phyloP scores from a whole-genome alignment of 64 coral and sea anemone genomes.

The Astreopora myriophthalma region DNA sequence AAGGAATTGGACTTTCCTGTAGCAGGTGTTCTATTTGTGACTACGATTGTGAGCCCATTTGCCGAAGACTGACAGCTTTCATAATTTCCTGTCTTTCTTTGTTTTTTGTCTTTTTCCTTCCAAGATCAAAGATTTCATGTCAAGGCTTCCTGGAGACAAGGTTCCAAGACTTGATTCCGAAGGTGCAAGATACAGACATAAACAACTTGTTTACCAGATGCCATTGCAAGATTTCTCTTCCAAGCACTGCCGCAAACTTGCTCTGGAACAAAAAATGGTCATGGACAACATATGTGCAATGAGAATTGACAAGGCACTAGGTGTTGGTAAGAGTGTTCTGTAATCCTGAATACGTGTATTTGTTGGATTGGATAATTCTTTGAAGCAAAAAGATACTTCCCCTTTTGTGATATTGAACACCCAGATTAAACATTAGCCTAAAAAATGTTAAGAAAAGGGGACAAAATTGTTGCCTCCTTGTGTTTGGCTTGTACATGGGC shows the following conservation, averaged over 20 bases:
- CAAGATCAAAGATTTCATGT: slow-evolving; percentile 87
- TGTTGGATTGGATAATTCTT: too few species aligned
- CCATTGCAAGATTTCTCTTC: slow-evolving; percentile 95
- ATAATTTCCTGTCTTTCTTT: not conserved
- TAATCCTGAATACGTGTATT: too few species aligned
- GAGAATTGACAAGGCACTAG: slow-evolving; percentile 69
- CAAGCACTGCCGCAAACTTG: slow-evolving; percentile 85
- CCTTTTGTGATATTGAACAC: too few species aligned
- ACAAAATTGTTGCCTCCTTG: too few species aligned
- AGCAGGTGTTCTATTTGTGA: too few species aligned
- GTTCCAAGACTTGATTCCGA: slow-evolving; percentile 73
- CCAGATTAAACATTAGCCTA: too few species aligned
- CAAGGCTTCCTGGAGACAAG: slow-evolving; percentile 64
- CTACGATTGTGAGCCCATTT: too few species aligned
- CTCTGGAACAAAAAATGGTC: slow-evolving; percentile 90
- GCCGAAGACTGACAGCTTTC: not conserved
- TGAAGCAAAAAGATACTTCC: too few species aligned
- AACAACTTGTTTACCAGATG: slow-evolving; percentile 82
- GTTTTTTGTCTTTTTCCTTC: not conserved
- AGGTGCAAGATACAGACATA: slow-evolving; percentile 66
- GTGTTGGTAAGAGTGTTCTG: slow-evolving; percentile 76
- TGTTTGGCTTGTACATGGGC: too few species aligned
- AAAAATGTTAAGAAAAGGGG: too few species aligned
- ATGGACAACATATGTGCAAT: slow-evolving; percentile 83
- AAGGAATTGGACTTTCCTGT: too few species aligned